phyloP scores from a whole-genome alignment of 2,797 vertebrate genomes.

The Clarias laeviceps region DNA sequence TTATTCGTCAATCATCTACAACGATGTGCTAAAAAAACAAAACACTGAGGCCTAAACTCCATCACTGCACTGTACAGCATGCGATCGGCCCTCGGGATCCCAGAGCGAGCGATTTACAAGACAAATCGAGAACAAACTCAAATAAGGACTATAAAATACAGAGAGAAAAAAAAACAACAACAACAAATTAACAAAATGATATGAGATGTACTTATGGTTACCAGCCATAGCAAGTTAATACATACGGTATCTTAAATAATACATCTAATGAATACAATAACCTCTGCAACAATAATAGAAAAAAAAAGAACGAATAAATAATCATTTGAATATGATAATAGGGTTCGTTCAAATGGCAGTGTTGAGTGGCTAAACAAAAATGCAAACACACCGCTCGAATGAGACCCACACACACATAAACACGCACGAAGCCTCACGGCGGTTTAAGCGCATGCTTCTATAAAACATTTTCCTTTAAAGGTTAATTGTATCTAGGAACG shows the following conservation, averaged over 20 bases:
- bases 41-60: neutral
- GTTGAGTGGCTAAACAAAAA: conserved; percentile 58
- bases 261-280: conserved; percentile 83
- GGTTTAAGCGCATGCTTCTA: neutral
- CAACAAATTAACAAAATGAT: conserved; percentile 66
- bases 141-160: conserved; percentile 57
- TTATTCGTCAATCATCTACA: neutral
- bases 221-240: conserved; percentile 97
- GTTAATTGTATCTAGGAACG: conserved; percentile 20
- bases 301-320: conserved; percentile 86
- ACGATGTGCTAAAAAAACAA: neutral
- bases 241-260: conserved; percentile 92
- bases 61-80: conserved; percentile 30
- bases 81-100: conserved; percentile 56
- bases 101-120: conserved; percentile 54
- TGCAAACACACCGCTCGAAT: conserved; percentile 29
- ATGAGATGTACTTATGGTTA: conserved; percentile 89
- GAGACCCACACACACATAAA: conserved; percentile 49
- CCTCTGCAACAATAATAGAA: conserved; percentile 79
- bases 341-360: conserved; percentile 73
- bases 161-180: conserved; percentile 58
- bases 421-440: neutral
- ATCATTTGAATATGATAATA: conserved; percentile 79
- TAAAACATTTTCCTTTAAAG: conserved; percentile 22
- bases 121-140: conserved; percentile 39